Evolutionary conservation across 2,113 vertebrate species (phyloP).

Genomic region (Clarias batrachus): DNA sequence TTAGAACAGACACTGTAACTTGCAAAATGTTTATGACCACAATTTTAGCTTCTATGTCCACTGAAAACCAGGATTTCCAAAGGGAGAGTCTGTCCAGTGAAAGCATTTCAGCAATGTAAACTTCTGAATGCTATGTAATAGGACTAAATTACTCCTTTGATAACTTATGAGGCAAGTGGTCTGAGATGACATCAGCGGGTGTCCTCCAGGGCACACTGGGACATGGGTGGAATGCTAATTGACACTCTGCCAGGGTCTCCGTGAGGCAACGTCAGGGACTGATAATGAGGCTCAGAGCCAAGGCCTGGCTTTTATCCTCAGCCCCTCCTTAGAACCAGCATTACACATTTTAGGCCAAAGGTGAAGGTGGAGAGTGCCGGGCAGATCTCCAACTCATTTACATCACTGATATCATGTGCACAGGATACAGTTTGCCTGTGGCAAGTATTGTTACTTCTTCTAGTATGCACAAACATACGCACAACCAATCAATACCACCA

Average conservation of each 20-base stretch:
- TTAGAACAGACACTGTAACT: slow-evolving; percentile 5
- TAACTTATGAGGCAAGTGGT: slow-evolving; percentile 40
- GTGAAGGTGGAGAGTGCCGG: slow-evolving; percentile 17
- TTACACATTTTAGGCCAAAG: slow-evolving; percentile 38
- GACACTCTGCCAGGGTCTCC: slow-evolving; percentile 43
- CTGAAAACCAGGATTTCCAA: slow-evolving; percentile 31
- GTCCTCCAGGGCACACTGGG: slow-evolving; percentile 44
- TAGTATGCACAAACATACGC: neutral
- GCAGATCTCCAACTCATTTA: neutral
- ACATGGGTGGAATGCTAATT: slow-evolving; percentile 48
- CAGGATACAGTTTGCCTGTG: slow-evolving; percentile 23
- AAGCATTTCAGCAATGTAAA: slow-evolving; percentile 57
- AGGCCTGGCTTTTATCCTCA: slow-evolving; percentile 31
- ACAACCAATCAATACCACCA: neutral
- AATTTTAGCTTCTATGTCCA: slow-evolving; percentile 9
- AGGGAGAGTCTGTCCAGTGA: slow-evolving; percentile 34
- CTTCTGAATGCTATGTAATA: slow-evolving; percentile 41
- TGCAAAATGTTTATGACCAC: neutral
- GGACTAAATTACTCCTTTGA: slow-evolving; percentile 53
- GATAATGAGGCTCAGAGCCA: slow-evolving; percentile 8
- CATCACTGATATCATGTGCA: slow-evolving; percentile 37
- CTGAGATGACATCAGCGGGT: slow-evolving; percentile 52
- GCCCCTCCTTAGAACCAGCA: slow-evolving; percentile 3
- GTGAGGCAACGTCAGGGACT: slow-evolving; percentile 26
- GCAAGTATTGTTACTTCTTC: neutral